phyloP scores from a whole-genome alignment of 2,797 vertebrate genomes.

The Lepidocolaptes lacrymiger region DNA sequence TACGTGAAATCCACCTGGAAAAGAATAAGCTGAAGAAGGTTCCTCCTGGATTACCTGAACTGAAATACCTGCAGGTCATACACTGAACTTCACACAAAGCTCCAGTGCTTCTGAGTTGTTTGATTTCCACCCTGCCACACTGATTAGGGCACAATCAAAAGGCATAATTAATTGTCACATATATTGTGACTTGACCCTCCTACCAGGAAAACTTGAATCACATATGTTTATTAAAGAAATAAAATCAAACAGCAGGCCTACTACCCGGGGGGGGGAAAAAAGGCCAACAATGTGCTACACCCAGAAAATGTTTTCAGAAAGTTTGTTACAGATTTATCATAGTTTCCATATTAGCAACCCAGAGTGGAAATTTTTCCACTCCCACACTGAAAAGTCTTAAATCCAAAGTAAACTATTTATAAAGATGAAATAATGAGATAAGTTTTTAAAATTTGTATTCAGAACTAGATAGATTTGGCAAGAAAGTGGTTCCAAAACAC shows the following conservation, averaged over 20 bases:
- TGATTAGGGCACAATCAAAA: background rate
- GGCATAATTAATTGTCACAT: background rate
- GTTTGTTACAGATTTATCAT: background rate
- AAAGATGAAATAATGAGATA: background rate
- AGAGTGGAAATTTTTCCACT: background rate
- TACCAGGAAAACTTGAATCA: background rate
- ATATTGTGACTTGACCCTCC: background rate
- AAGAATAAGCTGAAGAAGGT: slow-evolving; percentile 93
- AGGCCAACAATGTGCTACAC: background rate
- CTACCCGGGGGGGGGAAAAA: background rate
- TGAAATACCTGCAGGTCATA: slow-evolving; percentile 92
- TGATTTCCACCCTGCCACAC: background rate
- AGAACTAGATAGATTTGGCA: background rate
- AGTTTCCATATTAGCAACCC: background rate
- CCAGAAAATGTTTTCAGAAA: background rate
- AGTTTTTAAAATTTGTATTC: background rate
- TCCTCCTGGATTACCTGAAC: slow-evolving; percentile 85
- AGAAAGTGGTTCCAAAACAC: background rate
- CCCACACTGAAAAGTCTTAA: background rate
- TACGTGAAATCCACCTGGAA: slow-evolving; percentile 92
- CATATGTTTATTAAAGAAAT: background rate
- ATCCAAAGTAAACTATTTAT: background rate
- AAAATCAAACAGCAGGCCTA: background rate
- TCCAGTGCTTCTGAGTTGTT: background rate
- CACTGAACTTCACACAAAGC: background rate